A percentile compares a stretch with the other conserved stretches of the same genome.
phyloP scores from a whole-genome alignment of 2,113 vertebrate genomes.

The Cheirogaleus medius region DNA sequence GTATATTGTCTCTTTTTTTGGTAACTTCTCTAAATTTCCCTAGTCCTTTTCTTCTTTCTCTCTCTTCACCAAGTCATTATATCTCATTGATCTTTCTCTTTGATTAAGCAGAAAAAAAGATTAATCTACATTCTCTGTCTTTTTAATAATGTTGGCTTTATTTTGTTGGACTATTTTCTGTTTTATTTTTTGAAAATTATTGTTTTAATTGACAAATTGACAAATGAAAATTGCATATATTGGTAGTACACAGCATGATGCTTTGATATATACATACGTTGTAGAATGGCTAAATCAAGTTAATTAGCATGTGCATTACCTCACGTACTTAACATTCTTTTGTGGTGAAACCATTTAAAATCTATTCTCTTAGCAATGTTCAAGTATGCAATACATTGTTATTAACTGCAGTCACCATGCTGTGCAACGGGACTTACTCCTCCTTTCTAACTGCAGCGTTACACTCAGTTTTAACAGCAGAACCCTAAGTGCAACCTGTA shows the following conservation, averaged over 20 bases:
- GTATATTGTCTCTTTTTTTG: not conserved
- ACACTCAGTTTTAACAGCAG: not conserved
- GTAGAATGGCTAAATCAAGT: not conserved
- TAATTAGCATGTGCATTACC: not conserved
- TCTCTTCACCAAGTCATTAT: not conserved
- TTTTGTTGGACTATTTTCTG: not conserved
- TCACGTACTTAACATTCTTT: not conserved
- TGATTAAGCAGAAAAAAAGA: not conserved
- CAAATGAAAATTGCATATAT: not conserved
- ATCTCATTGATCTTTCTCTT: not conserved
- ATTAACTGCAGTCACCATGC: fast-evolving
- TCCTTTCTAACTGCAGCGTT: not conserved
- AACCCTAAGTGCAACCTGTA: too few species aligned
- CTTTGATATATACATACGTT: not conserved
- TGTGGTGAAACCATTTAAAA: not conserved
- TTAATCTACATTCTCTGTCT: not conserved
- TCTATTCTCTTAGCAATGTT: not conserved
- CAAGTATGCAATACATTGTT: not conserved
- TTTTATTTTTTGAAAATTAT: not conserved
- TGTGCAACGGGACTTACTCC: not conserved
- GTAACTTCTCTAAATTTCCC: not conserved
- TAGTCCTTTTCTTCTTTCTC: not conserved
- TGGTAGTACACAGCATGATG: too few species aligned
- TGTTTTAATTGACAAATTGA: not conserved
- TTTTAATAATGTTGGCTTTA: not conserved